These are phyloP conservation scores for Cordilura impudica DNA, from an alignment of 2,888 invertebrate species.

Conservation along the genomic window DNA sequence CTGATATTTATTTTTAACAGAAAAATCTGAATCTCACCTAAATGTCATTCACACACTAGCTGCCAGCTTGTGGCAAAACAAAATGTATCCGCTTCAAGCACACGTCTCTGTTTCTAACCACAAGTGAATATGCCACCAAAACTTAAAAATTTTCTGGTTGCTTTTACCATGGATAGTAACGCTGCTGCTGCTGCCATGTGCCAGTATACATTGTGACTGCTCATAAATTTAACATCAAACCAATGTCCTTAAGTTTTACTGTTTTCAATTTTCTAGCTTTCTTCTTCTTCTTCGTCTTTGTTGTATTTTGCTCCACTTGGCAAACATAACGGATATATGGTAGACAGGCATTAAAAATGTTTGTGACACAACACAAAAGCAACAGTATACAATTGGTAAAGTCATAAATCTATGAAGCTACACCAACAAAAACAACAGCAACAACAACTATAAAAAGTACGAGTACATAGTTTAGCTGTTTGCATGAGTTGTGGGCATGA, in stretches of 20 bases:
- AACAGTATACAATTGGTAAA: not conserved
- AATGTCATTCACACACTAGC: no score
- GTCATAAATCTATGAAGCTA: no score
- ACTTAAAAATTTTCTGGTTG: constrained; percentile 28
- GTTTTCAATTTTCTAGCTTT: constrained; percentile 9
- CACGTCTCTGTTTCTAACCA: not conserved
- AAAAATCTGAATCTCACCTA: no score
- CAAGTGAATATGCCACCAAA: constrained; percentile 18
- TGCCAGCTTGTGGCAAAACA: no score
- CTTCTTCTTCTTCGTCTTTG: not conserved
- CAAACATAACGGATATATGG: constrained; percentile 59
- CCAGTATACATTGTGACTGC: constrained; percentile 47
- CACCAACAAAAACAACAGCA: constrained; percentile 46
- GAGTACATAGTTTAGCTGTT: not conserved
- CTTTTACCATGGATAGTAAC: constrained; percentile 4
- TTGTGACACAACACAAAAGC: constrained; percentile 32
- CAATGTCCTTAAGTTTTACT: constrained; percentile 50
- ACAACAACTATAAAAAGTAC: not conserved
- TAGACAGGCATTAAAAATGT: constrained; percentile 57
- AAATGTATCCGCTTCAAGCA: no score
- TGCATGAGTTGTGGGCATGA: not conserved
- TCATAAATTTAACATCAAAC: constrained; percentile 60
- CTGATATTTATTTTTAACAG: no score
- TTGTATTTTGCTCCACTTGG: constrained; percentile 57
- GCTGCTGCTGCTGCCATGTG: not conserved